Evolutionary conservation across 2,113 vertebrate genomes (phyloP), one percentile per base, ranked within the genome.

Genomic region (Cottus gobio): DNA sequence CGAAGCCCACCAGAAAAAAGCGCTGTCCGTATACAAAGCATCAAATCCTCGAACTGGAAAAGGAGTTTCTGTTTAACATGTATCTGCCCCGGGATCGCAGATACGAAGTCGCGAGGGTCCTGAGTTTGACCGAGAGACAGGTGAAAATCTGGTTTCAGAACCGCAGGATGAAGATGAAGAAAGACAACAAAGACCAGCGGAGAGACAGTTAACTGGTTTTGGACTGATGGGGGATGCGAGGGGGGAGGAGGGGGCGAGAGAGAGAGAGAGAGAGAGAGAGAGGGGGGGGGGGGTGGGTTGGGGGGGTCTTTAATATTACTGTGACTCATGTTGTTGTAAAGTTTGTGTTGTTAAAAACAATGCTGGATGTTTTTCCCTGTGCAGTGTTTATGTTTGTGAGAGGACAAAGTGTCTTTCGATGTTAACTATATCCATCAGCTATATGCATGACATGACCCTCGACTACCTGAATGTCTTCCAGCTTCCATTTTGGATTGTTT

Each of bases 81-180:
- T 99, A 99, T 91, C 98, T 99, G 79, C 98, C 98, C 68, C 95
- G 98, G 94, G 98, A 99, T 91, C 97, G 98, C 70, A 97, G 98
- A 91, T 99, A 99, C 69, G 98, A 99, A 85, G 96, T 99, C 82
- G 97, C 98, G 37, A 96, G 97, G 67, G 90, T 97, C 54, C 96
- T 99, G 82, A 98, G 96, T 94, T 94, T 99, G 91, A 99, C 97
- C 8, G 98, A 99, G 92, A 97, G 98, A 94, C 98, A 99, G 96
- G 97, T 99, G 88, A 99, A 99, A 95, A 99, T 99, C 90, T 99
- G 98, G 98, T 99, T 99, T 94, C 98, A 99, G 92, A 99, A 99
- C 92, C 96, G 98, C 90, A 97, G 97, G 92, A 99, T 99, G 98
- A 99, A 99, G 96, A 99, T 99, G 98, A 99, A 99, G 96, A 99